A percentile compares a stretch with the other conserved stretches of the same genome.
Conservation (phyloP, 2,888 invertebrate genomes). For the Drepanosiphum platanoidis region DNA sequence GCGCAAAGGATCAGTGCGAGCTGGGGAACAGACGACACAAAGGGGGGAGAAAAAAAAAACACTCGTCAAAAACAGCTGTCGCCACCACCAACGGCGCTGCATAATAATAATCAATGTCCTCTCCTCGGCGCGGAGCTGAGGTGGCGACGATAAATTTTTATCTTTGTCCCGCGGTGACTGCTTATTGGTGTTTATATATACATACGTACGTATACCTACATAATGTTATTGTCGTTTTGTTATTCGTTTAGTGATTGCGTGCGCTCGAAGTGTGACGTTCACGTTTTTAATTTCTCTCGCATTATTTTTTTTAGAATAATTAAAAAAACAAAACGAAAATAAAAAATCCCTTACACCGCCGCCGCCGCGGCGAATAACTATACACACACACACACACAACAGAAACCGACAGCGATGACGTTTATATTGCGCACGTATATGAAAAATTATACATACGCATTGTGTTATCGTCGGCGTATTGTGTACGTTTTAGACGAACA, state of each 20-base stretch:
- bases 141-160: neutral
- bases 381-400: neutral
- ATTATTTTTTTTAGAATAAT: slow-evolving; percentile 23
- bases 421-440: neutral
- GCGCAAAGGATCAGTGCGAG: neutral
- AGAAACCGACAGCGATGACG: neutral
- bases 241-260: neutral
- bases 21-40: neutral
- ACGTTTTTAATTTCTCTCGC: neutral
- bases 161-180: neutral
- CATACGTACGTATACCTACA: neutral
- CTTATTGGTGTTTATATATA: neutral
- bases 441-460: slow-evolving; percentile 45
- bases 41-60: neutral
- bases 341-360: neutral
- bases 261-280: too few species aligned
- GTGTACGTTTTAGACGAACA: slow-evolving; percentile 46
- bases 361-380: neutral
- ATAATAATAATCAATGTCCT: slow-evolving; percentile 23
- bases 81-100: neutral
- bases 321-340: neutral
- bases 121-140: neutral
- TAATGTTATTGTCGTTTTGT: neutral
- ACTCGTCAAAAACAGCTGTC: neutral
- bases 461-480: slow-evolving; percentile 23